These are phyloP conservation scores for Hermaeophaga mercurialis DNA, from an alignment of 2,888 invertebrate species.

Conservation along the genomic window DNA sequence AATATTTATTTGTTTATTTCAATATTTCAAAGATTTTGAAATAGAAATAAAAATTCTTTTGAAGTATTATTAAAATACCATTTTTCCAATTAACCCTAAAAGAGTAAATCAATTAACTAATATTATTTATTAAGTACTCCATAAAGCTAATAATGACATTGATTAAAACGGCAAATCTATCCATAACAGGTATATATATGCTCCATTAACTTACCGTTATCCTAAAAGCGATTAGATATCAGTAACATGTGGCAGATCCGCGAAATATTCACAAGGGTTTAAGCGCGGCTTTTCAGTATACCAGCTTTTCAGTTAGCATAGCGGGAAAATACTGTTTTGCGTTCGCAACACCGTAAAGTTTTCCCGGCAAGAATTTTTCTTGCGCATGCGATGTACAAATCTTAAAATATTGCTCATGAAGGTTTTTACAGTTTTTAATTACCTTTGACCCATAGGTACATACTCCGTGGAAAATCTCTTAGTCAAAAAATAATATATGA, in stretches of 20 bases:
- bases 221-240: constrained; percentile 7
- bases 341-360: background rate
- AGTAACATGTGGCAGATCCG: constrained; percentile 1
- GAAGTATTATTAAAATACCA: no score
- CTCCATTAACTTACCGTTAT: constrained; percentile 15
- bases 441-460: no score
- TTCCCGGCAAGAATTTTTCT: background rate
- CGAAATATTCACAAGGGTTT: background rate
- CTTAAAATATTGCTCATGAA: no score
- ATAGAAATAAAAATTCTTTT: no score
- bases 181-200: background rate
- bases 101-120: no score
- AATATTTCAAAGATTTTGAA: no score
- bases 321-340: constrained; percentile 11
- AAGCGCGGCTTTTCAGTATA: constrained; percentile 1
- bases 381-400: background rate
- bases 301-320: background rate
- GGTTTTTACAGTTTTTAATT: no score
- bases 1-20: no score
- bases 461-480: no score
- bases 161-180: background rate
- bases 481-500: no score
- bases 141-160: background rate
- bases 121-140: no score
- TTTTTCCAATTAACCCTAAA: no score